Evolutionary conservation across 2,113 vertebrate genomes (phyloP), one percentile per base, ranked within the genome.

Genomic region (Nothobranchius furzeri): DNA sequence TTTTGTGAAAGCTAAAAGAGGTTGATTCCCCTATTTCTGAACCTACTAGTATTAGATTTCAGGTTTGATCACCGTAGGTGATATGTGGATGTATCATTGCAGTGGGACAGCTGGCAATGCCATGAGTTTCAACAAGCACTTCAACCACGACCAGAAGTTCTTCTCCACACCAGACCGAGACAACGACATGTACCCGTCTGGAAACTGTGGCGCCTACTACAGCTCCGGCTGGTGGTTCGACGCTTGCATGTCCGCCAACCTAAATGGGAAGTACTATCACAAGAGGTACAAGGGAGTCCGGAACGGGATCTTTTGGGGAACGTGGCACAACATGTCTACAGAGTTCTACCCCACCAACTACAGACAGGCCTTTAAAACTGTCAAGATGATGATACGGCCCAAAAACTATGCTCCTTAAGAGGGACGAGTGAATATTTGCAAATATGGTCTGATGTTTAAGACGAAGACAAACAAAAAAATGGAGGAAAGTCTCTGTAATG

Each of bases 151-250:
- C 69, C 94, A 98, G 52, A 98, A 94, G 88, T 98, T 95, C 89
- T 99, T 99, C 42, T 94, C 94, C 37, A 98, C 98, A 7, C 95
- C 94, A 0, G 98, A 99, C 75, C 95, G 76, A 43, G 98, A 99
- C 92, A 96, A 99, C 0, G 98, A 99, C 61, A 92, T 93, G 73
- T 99, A 98, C 48, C 89, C 93, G 0, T 94, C 94, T 0, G 96
- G 98, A 47, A 98, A 96, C 90, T 99, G 98, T 13, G 98, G 95
- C 0, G 89, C 88, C 0, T 98, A 96, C 80, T 99, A 99, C 76
- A 94, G 96, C 85, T 97, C 97, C 0, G 98, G 98, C 51, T 99
- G 98, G 97, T 99, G 98, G 98, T 98, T 99, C 40, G 96, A 98
- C 3, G 95, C 96, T 11, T 99, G 98, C 79, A 91, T 99, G 92